These are phyloP conservation scores for Liasis olivaceus DNA, from an alignment of 2,797 vertebrate species.

Conservation along the genomic window DNA sequence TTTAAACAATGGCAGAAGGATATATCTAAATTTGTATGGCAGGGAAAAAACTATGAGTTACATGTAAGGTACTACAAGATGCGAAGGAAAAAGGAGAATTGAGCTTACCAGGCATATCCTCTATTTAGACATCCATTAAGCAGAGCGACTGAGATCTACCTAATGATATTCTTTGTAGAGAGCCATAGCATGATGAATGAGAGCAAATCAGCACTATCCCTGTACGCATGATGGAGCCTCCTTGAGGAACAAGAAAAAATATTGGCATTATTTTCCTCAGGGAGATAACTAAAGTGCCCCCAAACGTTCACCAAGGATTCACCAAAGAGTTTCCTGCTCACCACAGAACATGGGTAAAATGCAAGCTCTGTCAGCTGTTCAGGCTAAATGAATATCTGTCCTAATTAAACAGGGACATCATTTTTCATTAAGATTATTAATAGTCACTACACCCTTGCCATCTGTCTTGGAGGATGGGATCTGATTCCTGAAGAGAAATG, in stretches of 20 bases:
- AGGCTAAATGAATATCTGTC: conserved; percentile 30
- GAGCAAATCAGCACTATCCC: background rate
- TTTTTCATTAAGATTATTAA: conserved; percentile 37
- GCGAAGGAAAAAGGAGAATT: no score
- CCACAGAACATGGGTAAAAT: background rate
- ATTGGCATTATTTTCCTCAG: conserved; percentile 11
- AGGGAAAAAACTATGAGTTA: no score
- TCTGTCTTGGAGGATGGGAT: conserved; percentile 12
- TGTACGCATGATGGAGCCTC: background rate
- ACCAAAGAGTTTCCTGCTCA: conserved; percentile 9
- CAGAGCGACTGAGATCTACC: background rate
- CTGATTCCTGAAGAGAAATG: conserved; percentile 32
- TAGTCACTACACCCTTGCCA: conserved; percentile 23
- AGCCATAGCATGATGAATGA: background rate
- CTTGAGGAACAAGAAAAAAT: conserved; percentile 2
- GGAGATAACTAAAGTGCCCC: conserved; percentile 65
- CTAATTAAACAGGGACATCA: conserved; percentile 26
- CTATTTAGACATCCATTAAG: background rate
- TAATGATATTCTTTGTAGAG: background rate
- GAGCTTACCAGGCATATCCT: background rate
- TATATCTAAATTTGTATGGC: no score
- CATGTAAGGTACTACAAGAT: no score
- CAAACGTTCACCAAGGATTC: background rate
- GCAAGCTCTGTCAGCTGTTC: background rate
- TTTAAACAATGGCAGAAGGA: no score